Evolutionary conservation across 2,113 vertebrate genomes (phyloP).

Genomic region (Panurus biarmicus): DNA sequence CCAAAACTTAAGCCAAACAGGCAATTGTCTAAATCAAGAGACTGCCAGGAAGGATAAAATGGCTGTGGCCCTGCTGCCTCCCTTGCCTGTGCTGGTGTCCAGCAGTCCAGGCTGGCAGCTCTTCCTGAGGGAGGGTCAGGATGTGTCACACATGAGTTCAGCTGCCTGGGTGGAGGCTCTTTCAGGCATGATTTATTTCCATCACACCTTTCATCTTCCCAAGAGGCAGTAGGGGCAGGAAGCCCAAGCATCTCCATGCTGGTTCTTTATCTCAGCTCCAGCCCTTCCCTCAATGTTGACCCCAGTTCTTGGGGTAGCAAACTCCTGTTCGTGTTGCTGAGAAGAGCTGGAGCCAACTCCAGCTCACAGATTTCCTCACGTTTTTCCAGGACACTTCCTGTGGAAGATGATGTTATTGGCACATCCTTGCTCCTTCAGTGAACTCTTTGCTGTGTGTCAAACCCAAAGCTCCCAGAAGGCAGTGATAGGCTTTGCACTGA

Average conservation of each 20-base stretch:
- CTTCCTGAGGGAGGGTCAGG: conserved; percentile 12
- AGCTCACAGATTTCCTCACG: not conserved
- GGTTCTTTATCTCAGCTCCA: not conserved
- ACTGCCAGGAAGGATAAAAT: not conserved
- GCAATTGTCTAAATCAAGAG: not conserved
- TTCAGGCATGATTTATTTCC: not conserved
- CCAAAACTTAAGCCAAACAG: not conserved
- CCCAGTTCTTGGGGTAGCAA: not conserved
- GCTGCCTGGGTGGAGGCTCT: conserved; percentile 14
- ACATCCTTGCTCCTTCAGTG: not conserved
- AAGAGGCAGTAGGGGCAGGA: not conserved
- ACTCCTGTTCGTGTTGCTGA: not conserved
- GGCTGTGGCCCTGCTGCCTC: not conserved
- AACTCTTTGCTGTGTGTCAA: not conserved
- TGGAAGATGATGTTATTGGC: not conserved
- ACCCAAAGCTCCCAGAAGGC: not conserved
- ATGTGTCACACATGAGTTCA: not conserved
- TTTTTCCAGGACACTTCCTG: not conserved
- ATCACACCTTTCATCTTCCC: not conserved
- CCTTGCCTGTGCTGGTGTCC: not conserved
- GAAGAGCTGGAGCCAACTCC: not conserved
- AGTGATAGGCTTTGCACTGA: not conserved
- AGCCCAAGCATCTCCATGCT: not conserved
- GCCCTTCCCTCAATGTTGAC: not conserved
- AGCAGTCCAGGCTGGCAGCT: not conserved